phyloP scores from a whole-genome alignment of 2,113 vertebrate genomes.

The Ciconia boyciana region DNA sequence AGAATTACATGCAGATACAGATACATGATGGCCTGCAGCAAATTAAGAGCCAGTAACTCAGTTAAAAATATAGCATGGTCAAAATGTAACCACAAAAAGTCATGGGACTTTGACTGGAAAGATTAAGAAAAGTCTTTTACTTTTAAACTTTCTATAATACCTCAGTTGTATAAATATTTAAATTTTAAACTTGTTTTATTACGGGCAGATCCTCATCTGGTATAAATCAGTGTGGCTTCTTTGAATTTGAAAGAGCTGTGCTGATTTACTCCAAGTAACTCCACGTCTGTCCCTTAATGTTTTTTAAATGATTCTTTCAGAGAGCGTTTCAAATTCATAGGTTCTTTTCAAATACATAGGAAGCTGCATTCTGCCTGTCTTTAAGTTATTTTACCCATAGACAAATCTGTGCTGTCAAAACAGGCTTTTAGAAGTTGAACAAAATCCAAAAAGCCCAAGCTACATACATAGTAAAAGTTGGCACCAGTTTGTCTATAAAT shows the following conservation, averaged over 20 bases:
- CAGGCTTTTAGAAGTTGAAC: constrained; percentile 62
- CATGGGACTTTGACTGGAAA: neutral
- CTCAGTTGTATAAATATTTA: constrained; percentile 48
- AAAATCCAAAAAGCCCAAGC: constrained; percentile 23
- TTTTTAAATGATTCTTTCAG: neutral
- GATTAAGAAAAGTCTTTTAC: constrained; percentile 9
- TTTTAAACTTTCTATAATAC: constrained; percentile 25
- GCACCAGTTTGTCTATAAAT: constrained; percentile 49
- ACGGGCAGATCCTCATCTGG: constrained; percentile 31
- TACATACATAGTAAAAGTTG: constrained; percentile 15
- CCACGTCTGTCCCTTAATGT: neutral
- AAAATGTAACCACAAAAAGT: constrained; percentile 18
- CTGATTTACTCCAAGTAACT: neutral
- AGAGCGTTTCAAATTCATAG: neutral
- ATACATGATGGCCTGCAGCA: neutral
- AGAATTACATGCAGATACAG: neutral
- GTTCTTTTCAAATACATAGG: neutral
- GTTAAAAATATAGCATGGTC: neutral
- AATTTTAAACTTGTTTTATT: constrained; percentile 44
- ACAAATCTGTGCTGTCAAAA: constrained; percentile 61
- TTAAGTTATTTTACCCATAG: constrained; percentile 36
- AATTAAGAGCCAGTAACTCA: neutral
- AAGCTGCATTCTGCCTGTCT: constrained; percentile 11
- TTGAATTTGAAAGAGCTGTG: constrained; percentile 18
- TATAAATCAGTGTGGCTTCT: constrained; percentile 35